Percentiles rank a stretch among this genome's conserved stretches.
Conservation (phyloP, 2,888 invertebrate species). For the Encarsia formosa region DNA sequence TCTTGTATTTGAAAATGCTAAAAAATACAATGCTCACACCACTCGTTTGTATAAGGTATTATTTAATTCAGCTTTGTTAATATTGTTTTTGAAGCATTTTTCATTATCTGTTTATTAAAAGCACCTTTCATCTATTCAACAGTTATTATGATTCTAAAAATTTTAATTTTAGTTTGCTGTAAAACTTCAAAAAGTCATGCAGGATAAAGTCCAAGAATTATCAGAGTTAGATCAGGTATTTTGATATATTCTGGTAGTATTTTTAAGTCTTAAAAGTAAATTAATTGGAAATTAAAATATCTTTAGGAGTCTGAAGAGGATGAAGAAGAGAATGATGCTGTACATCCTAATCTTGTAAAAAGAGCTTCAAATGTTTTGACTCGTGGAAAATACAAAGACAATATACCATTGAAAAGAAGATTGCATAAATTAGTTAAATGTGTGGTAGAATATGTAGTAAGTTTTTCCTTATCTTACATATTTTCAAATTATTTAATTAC, state of each 20-base stretch:
- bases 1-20: constrained; percentile 95
- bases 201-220: constrained; percentile 73
- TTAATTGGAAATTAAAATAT: constrained; percentile 26
- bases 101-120: too few species aligned
- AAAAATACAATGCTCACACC: constrained; percentile 77
- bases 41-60: constrained; percentile 77
- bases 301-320: constrained; percentile 47
- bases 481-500: not conserved
- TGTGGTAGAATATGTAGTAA: constrained; percentile 64
- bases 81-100: constrained; percentile 1
- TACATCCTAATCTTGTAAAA: constrained; percentile 47
- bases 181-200: constrained; percentile 79
- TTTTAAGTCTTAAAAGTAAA: not conserved
- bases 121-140: too few species aligned
- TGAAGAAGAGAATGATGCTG: constrained; percentile 42
- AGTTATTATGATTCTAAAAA: constrained; percentile 10
- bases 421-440: constrained; percentile 76
- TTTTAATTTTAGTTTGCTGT: constrained; percentile 65
- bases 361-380: constrained; percentile 49
- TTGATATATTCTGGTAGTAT: not conserved
- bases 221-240: constrained; percentile 61
- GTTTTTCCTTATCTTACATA: constrained; percentile 35
- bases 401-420: constrained; percentile 71
- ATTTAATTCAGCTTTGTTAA: not conserved
- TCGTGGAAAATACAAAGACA: constrained; percentile 53